phyloP scores from a whole-genome alignment of 2,797 vertebrate species.

The Oryzias dopingdopingensis region DNA sequence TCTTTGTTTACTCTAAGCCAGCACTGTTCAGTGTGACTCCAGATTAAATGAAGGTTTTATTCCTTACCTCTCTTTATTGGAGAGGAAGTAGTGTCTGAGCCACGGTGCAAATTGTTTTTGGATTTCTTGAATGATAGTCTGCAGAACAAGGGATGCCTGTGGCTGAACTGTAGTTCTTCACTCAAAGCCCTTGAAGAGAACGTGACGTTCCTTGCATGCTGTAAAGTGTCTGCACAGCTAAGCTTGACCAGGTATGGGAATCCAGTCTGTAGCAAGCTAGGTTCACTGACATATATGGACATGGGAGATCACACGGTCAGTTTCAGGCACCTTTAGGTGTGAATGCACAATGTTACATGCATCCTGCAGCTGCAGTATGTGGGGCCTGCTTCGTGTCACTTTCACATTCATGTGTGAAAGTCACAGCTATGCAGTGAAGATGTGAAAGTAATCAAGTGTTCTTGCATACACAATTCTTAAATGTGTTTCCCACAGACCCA shows the following conservation, averaged over 20 bases:
- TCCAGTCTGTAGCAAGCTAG: constrained; percentile 14
- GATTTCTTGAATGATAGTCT: constrained; percentile 42
- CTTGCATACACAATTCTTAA: constrained; percentile 56
- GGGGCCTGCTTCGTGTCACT: constrained; percentile 54
- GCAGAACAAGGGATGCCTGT: constrained; percentile 39
- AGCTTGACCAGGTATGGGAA: constrained; percentile 21
- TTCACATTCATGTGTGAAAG: constrained; percentile 61
- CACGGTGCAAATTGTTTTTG: constrained; percentile 71
- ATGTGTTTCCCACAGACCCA: constrained; percentile 44
- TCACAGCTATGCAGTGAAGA: constrained; percentile 41
- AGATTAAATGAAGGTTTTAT: constrained; percentile 9
- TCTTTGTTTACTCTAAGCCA: constrained; percentile 73
- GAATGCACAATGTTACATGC: constrained; percentile 22
- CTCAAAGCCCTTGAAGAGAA: constrained; percentile 32
- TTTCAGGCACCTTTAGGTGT: constrained; percentile 32
- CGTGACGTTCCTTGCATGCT: constrained; percentile 14
- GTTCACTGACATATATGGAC: constrained; percentile 17
- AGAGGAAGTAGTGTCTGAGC: constrained; percentile 75
- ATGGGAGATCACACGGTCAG: constrained; percentile 28
- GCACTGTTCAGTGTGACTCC: constrained; percentile 65
- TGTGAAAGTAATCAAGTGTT: constrained; percentile 65
- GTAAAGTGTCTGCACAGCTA: constrained; percentile 23
- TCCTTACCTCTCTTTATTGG: constrained; percentile 48
- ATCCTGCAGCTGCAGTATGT: constrained; percentile 63
- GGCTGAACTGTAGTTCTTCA: constrained; percentile 33